Evolutionary conservation across 2,888 invertebrate species (phyloP), one percentile per base, ranked within the genome.

Genomic region (Cremastobaeus sp.): DNA sequence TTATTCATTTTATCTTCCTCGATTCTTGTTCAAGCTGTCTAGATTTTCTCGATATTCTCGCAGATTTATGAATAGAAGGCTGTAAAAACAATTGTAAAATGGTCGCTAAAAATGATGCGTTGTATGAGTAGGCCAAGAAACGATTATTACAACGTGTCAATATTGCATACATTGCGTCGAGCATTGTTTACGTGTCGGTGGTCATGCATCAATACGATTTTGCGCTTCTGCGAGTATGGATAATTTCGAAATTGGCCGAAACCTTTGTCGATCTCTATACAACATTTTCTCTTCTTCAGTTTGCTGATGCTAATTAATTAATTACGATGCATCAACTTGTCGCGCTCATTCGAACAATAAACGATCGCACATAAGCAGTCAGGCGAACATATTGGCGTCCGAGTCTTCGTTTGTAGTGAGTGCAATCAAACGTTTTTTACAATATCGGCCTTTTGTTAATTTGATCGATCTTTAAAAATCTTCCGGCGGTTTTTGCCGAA

Each of bases 121-220:
- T 32, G 37, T 47, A 43, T 55, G 20, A 17, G 41, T 32, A 20
- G 21, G 55, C 12, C 17, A 37, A 21, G 35, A 14, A 35, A 37
- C 54, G 54, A 54, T 60, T 65, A 59, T 62, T 60, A 74, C 50
- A 47, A 64, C 20, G 17, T 70, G 65, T 74, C 59, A 60, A 54
- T 65, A 62, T 48, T 60, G 47, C 45, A 64, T 65, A 25, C 52
- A 48, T 66, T 48, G 57, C 43, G 50, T 32, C 30, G 55, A 45
- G 37, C 66, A 57, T 62, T 75, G 75, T 75, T 75, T 71, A 71
- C 75, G 75, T 68, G 71, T 71, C 75, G 64, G 59, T 55, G 71
- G 71, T 75, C 71, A 52, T 15, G 48, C 74, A 45, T 74, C 70
- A 71, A 75, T 75, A 48, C 75, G 71, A 71, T 75, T 75, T 71